phyloP scores from a whole-genome alignment of 2,888 invertebrate species.

The Chaetoderma sp. region DNA sequence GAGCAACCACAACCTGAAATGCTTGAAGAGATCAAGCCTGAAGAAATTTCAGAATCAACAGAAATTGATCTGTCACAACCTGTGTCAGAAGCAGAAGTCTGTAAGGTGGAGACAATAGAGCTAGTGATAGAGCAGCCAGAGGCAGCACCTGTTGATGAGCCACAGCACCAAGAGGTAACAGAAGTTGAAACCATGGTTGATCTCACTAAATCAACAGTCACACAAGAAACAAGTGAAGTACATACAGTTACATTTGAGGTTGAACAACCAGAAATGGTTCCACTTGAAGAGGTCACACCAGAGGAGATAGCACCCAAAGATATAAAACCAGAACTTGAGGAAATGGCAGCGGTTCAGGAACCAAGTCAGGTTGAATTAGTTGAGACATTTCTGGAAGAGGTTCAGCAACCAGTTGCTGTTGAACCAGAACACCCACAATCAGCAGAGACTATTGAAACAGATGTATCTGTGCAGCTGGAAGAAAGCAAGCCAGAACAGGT shows the following conservation, averaged over 20 bases:
- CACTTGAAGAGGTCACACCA: slow-evolving; percentile 18
- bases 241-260: slow-evolving; percentile 18
- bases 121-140: slow-evolving; percentile 33
- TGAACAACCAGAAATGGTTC: slow-evolving; percentile 22
- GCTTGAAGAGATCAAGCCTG: slow-evolving; percentile 26
- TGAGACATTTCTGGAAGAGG: background rate
- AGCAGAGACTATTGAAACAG: slow-evolving; percentile 10
- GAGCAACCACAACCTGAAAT: slow-evolving; percentile 18
- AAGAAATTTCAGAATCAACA: slow-evolving; percentile 28
- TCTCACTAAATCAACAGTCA: slow-evolving; percentile 23
- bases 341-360: slow-evolving; percentile 16
- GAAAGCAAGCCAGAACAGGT: slow-evolving; percentile 13
- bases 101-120: slow-evolving; percentile 24
- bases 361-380: background rate
- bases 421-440: slow-evolving; percentile 16
- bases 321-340: slow-evolving; percentile 13
- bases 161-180: slow-evolving; percentile 30
- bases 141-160: slow-evolving; percentile 23
- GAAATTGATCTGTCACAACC: slow-evolving; percentile 19
- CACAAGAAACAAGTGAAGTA: slow-evolving; percentile 23
- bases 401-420: too few species aligned
- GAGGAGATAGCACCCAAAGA: slow-evolving; percentile 14
- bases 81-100: slow-evolving; percentile 25
- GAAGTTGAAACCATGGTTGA: slow-evolving; percentile 35
- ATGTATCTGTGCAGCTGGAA: background rate